These are phyloP conservation scores for Archegozetes longisetosus DNA, from an alignment of 1,140 invertebrate species.

Conservation along the genomic window DNA sequence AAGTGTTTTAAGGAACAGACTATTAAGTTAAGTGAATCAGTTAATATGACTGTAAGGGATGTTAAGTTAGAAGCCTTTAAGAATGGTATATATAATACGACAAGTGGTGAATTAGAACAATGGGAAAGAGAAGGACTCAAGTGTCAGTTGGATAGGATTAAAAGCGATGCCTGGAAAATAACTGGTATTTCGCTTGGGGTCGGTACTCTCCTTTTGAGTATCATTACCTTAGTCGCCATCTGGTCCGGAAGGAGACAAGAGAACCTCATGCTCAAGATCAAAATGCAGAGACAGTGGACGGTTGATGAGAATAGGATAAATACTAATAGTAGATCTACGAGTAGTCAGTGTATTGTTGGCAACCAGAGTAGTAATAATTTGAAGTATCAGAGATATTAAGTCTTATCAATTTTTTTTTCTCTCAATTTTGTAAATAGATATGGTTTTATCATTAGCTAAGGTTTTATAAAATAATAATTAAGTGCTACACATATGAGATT, in stretches of 20 bases:
- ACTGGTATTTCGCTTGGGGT: neutral
- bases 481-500: no score
- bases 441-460: no score
- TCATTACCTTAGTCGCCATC: neutral
- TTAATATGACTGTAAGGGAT: neutral
- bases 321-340: neutral
- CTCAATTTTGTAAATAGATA: no score
- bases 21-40: neutral
- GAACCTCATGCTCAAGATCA: neutral
- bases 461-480: no score
- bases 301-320: neutral
- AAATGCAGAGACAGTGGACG: neutral
- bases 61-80: neutral
- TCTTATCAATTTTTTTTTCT: no score
- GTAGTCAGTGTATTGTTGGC: no score
- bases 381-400: no score
- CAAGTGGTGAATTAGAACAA: neutral
- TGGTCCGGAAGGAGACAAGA: neutral
- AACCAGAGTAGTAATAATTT: no score
- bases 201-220: neutral
- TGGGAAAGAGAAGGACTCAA: neutral
- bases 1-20: neutral
- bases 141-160: neutral
- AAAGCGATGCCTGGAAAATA: neutral
- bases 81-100: neutral